Conservation (phyloP, 2,113 vertebrate genomes). For the Melanocharis versteri region DNA sequence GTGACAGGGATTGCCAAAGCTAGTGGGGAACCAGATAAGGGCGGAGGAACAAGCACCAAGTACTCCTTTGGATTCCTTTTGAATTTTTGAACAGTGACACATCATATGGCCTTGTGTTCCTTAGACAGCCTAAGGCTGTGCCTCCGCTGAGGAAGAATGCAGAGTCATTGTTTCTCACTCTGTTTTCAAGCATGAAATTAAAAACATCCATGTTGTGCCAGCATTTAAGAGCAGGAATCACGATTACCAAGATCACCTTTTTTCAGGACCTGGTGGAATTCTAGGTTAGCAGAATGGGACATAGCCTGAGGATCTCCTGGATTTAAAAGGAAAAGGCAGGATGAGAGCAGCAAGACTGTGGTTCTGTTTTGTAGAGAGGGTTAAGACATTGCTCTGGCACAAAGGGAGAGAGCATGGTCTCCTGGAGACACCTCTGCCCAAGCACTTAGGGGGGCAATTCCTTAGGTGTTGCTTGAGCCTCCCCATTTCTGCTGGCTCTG, state of each 20-base stretch:
- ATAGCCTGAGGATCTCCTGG: neutral
- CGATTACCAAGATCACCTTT: neutral
- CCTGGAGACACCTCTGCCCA: neutral
- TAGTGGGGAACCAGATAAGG: slow-evolving; percentile 22
- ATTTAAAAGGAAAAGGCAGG: neutral
- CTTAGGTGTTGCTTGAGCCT: neutral
- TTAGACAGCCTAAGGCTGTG: neutral
- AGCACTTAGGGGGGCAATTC: rapidly evolving
- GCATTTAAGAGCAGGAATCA: neutral
- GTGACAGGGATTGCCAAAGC: slow-evolving; percentile 34
- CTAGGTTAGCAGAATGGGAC: neutral
- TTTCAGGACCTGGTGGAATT: neutral
- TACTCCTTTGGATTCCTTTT: slow-evolving; percentile 33
- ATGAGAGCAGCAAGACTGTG: neutral
- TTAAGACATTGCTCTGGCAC: neutral
- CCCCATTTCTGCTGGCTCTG: neutral
- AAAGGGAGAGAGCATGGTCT: neutral
- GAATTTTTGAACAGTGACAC: slow-evolving; percentile 47
- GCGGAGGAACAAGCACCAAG: neutral
- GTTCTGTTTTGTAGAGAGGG: neutral
- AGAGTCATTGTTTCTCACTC: slow-evolving; percentile 38
- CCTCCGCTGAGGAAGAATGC: neutral
- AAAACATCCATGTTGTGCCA: neutral
- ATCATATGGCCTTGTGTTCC: neutral
- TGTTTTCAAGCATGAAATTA: neutral